Base-by-base conservation (phyloP, 2,888 invertebrate species). In the Punctoribates punctum region DNA sequence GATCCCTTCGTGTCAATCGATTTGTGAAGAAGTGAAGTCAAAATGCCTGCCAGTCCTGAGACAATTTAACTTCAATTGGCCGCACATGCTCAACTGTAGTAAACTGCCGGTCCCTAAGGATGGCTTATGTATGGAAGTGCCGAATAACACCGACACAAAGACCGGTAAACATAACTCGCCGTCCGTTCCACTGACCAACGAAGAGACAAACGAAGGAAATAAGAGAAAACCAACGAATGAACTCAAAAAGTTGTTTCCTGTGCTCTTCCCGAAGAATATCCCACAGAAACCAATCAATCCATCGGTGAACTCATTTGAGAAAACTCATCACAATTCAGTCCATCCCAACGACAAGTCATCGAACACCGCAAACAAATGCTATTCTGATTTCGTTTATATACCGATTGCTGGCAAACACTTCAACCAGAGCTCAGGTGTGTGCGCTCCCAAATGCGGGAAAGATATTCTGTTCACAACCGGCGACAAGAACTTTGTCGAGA, bases 1-100 rank as follows among this genome's bases (percentile, higher is more conserved):
- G 57, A 92, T 95, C 78, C 91, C 91, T 77, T 91, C 93, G 13
- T 95, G 95, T 85, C 88, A 91, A 78, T 90, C 91, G 29, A 90
- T 95, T 80, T 95, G 95, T 84, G 89, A 92, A 82, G 88, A 90
- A 81, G 83, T 83, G 27, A 77, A 77, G 79, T 85, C 85, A 3
- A 91, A 91, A 82, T 93, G 93, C 84, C 86, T 87, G 79, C 89
- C 89, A 0, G 88, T 90, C 34, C 85, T 94, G 78, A 85, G 86
- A 78, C 86, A 86, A 65, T 87, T 90, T 79, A 86, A 87, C 73
- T 85, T 89, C 74, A 85, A 85, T 11, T 91, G 93, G 89, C 90
- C 92, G 5, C 85, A 86, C 48, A 88, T 91, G 80, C 85, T 92
- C 74, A 90, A 91, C 84, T 95, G 95, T 82, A 88, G 89, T 1